A percentile compares a stretch with the other conserved stretches of the same genome.
Conservation (phyloP, 2,888 invertebrate genomes). For the Ametastegia equiseti region DNA sequence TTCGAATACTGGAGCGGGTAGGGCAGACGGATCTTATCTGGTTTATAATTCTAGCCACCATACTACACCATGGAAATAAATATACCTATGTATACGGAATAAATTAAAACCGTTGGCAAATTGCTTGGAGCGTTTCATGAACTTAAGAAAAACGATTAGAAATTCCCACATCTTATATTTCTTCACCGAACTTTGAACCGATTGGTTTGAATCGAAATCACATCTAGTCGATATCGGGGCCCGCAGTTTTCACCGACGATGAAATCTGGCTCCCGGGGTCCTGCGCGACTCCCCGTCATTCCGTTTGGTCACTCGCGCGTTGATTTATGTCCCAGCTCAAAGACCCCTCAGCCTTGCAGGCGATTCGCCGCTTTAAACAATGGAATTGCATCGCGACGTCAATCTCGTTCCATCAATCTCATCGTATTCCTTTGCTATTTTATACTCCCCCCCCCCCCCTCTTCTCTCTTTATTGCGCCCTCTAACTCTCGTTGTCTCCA, state of each 20-base stretch:
- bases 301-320: constrained; percentile 38
- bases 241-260: constrained; percentile 15
- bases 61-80: constrained; percentile 5
- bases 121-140: background rate
- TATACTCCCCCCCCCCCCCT: constrained; percentile 57
- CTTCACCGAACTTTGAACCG: background rate
- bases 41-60: constrained; percentile 20
- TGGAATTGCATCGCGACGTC: constrained; percentile 74
- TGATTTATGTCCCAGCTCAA: constrained; percentile 44
- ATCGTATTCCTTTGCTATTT: constrained; percentile 59
- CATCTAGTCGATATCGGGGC: background rate
- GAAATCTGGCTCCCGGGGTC: constrained; percentile 15
- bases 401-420: constrained; percentile 74
- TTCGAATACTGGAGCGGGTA: constrained; percentile 20
- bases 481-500: constrained; percentile 46
- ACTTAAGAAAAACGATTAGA: background rate
- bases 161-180: background rate
- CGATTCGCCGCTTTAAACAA: constrained; percentile 68
- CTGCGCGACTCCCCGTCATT: constrained; percentile 12
- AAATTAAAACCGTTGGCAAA: background rate
- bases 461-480: constrained; percentile 45
- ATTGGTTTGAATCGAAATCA: background rate
- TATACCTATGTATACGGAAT: background rate
- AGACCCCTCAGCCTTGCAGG: background rate
- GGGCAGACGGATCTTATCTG: constrained; percentile 15